phyloP scores from a whole-genome alignment of 2,888 invertebrate species.

The Agrotis exclamationis region DNA sequence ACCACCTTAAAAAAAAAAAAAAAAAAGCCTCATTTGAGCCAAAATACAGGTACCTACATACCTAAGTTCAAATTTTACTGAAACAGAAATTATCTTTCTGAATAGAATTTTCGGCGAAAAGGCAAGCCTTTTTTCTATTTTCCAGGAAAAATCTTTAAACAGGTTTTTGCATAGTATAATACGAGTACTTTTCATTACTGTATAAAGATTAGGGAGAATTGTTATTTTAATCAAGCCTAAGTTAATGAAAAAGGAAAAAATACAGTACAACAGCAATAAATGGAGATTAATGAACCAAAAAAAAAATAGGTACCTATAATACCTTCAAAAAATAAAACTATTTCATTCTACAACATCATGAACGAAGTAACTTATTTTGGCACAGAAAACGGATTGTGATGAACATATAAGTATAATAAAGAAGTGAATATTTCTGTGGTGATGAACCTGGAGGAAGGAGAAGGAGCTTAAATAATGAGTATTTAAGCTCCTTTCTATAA shows the following conservation, averaged over 20 bases:
- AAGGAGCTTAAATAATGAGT: too few relatives aligned
- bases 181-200: background rate
- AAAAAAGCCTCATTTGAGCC: background rate
- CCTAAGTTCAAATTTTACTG: too few relatives aligned
- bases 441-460: too few relatives aligned
- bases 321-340: background rate
- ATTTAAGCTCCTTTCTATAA: slow-evolving; percentile 20
- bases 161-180: background rate
- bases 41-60: too few relatives aligned
- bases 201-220: background rate
- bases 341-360: background rate
- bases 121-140: background rate
- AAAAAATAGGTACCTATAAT: too few relatives aligned
- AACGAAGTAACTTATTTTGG: background rate
- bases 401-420: too few relatives aligned
- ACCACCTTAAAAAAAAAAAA: background rate
- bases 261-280: background rate
- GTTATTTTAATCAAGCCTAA: background rate
- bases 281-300: background rate
- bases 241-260: background rate
- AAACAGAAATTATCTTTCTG: too few relatives aligned
- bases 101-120: too few relatives aligned
- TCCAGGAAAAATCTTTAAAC: background rate
- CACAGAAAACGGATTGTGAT: background rate
- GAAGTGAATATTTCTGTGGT: too few relatives aligned